A percentile compares a stretch with the other conserved stretches of the same genome.
Evolutionary conservation across 2,113 vertebrate genomes (phyloP).

Genomic region (Spermophilus dauricus): DNA sequence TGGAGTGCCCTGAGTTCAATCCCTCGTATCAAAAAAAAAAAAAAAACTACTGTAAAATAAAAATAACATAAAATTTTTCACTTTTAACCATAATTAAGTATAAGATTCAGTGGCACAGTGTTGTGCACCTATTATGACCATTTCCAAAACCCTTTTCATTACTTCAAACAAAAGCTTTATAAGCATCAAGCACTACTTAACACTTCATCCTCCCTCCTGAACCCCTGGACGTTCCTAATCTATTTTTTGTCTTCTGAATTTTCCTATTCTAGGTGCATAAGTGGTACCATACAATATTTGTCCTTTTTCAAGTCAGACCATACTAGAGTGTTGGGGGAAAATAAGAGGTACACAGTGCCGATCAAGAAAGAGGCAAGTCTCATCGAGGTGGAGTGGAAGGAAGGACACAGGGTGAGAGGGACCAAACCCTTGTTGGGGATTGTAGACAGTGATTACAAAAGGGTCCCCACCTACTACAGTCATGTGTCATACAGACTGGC

Average conservation of each 20-base stretch:
- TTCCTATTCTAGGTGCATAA: no score
- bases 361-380: neutral
- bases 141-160: neutral
- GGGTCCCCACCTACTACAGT: neutral
- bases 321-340: neutral
- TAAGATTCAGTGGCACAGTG: neutral
- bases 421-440: neutral
- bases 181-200: no score
- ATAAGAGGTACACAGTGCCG: neutral
- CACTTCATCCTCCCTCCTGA: neutral
- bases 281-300: neutral
- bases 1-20: no score
- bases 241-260: neutral
- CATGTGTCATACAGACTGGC: neutral
- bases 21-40: no score
- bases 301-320: neutral
- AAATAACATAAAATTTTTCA: neutral
- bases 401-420: neutral
- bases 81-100: neutral
- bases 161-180: neutral
- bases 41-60: neutral
- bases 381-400: neutral
- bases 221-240: neutral
- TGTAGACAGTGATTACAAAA: no score
- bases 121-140: no score